phyloP scores from a whole-genome alignment of 2,113 vertebrate genomes.

The Geothlypis trichas region DNA sequence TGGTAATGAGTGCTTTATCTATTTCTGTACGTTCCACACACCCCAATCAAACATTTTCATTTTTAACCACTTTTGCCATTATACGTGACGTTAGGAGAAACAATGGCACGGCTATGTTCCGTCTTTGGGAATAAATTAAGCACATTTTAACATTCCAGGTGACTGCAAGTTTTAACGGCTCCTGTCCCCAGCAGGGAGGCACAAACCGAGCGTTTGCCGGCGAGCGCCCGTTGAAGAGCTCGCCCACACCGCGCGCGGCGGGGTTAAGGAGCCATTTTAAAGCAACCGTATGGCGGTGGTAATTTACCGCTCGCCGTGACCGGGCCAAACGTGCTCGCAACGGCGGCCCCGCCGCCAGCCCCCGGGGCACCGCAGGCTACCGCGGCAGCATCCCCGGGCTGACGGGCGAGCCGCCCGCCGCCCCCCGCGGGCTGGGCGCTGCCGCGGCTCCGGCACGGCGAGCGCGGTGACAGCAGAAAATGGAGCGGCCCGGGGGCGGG shows the following conservation, averaged over 20 bases:
- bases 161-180: not conserved
- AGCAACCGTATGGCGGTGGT: not conserved
- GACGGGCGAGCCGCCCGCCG: not conserved
- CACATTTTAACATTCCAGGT: not conserved
- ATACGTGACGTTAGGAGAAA: not conserved
- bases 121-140: not conserved
- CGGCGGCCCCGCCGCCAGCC: not conserved
- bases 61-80: not conserved
- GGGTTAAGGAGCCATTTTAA: slow-evolving; percentile 50
- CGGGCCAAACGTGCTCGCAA: not conserved
- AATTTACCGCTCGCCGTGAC: not conserved
- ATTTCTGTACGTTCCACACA: not conserved
- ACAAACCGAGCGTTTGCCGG: not conserved
- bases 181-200: rapidly evolving
- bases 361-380: not conserved
- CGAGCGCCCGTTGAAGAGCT: not conserved
- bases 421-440: not conserved
- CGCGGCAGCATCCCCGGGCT: not conserved
- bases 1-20: not conserved
- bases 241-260: not conserved
- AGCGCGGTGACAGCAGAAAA: slow-evolving; percentile 17
- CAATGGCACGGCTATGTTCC: not conserved
- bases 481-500: not conserved
- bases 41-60: not conserved
- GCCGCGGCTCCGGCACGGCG: not conserved